Evolutionary conservation across 2,888 invertebrate genomes (phyloP).

Genomic region (Chydorus sphaericus): DNA sequence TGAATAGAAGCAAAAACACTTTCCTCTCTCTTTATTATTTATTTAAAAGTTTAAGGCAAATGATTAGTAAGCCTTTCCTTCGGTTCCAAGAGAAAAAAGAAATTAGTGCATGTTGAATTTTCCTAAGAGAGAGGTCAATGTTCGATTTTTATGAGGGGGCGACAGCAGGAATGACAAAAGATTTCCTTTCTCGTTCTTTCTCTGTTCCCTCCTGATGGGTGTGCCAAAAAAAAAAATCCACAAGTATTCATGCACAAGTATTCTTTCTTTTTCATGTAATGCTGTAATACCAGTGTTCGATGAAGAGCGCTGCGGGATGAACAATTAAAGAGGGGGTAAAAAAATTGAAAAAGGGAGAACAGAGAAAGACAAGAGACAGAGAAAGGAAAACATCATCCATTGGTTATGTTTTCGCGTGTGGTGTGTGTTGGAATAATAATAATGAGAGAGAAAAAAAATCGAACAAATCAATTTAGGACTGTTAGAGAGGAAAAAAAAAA

Average conservation of each 20-base stretch:
- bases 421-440: constrained; percentile 3
- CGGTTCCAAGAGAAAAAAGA: too few species aligned
- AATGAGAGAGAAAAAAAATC: constrained; percentile 1
- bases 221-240: too few species aligned
- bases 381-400: too few species aligned
- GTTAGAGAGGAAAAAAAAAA: constrained; percentile 9
- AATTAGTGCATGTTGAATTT: too few species aligned
- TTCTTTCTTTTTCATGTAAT: background rate
- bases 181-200: too few species aligned
- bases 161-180: constrained; percentile 3
- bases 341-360: too few species aligned
- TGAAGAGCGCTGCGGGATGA: constrained; percentile 8
- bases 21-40: background rate
- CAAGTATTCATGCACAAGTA: constrained; percentile 1
- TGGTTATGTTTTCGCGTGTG: background rate
- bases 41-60: background rate
- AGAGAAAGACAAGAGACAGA: constrained; percentile 1
- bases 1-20: constrained; percentile 2
- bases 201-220: too few species aligned
- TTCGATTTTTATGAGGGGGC: too few species aligned
- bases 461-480: constrained; percentile 7
- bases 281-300: constrained; percentile 6
- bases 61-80: too few species aligned
- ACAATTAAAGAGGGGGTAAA: constrained; percentile 1
- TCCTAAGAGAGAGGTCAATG: too few species aligned